Percentiles rank a stretch among this genome's conserved stretches.
Conservation (phyloP, 2,113 vertebrate genomes). For the Suricata suricatta region DNA sequence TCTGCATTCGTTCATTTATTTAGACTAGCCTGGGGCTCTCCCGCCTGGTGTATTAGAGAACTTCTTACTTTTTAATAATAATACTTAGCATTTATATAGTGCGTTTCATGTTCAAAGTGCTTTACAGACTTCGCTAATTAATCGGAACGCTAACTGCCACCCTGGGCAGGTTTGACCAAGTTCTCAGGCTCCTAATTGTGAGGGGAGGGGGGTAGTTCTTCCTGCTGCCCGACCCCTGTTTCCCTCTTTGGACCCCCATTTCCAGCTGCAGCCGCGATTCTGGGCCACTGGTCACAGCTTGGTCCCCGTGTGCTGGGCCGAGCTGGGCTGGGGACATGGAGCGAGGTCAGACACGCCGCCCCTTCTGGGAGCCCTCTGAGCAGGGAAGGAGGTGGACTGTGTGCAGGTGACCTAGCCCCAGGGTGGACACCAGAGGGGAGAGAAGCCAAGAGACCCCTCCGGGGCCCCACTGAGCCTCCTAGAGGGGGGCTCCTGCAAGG, state of each 20-base stretch:
- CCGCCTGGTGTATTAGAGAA: constrained; percentile 65
- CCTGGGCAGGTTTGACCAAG: constrained; percentile 72
- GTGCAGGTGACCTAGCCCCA: neutral
- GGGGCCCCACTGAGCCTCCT: neutral
- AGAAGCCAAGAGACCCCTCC: neutral
- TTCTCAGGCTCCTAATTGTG: constrained; percentile 60
- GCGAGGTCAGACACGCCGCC: neutral
- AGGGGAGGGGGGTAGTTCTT: neutral
- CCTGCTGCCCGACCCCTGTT: neutral
- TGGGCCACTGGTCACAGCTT: neutral
- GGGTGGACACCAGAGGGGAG: fast-evolving
- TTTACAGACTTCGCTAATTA: constrained; percentile 70
- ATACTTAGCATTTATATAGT: constrained; percentile 68
- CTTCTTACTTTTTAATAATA: constrained; percentile 78
- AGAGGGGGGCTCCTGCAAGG: neutral
- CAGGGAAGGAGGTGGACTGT: too few relatives aligned
- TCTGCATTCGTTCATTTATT: constrained; percentile 65
- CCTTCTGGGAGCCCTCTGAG: neutral
- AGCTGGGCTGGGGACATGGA: neutral
- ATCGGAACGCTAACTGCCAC: constrained; percentile 41
- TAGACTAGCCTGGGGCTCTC: constrained; percentile 65
- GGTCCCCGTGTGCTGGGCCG: neutral
- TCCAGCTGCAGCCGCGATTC: neutral
- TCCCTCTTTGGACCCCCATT: neutral
- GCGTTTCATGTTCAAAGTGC: constrained; percentile 79